Evolutionary conservation across 2,113 vertebrate genomes (phyloP), one percentile per base, ranked within the genome.

Genomic region (Hyla sarda): DNA sequence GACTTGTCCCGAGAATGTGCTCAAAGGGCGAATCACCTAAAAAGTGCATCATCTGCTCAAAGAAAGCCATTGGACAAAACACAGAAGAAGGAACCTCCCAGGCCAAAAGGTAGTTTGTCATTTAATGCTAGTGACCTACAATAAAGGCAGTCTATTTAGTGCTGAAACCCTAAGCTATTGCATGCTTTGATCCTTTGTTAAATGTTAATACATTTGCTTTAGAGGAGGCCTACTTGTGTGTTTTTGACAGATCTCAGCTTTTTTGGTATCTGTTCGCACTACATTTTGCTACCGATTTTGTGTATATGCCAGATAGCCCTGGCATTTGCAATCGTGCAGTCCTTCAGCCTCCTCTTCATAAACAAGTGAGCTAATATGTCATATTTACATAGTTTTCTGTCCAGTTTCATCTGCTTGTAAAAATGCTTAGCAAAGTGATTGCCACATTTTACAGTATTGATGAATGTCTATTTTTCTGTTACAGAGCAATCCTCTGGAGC

Each of bases 1-100:
- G 97, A 98, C 5, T 89, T 98, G 87, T 97, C 96, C 84, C 94
- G 93, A 89, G 98, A 98, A 88, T 96, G 94, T 79, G 96, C 96
- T 82, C 95, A 97, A 85, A 96, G 91, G 91, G 96, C 94, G 32
- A 91, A 90, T 72, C 96, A 96, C 78, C 89, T 94, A 89, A 96
- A 92, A 89, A 93, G 82, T 88, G 90, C 94, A 73, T 87, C 91
- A 41, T 91, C 92, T 8, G 90, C 92, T 28, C 87, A 94, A 72
- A 94, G 95, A 79, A 96, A 92, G 89, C 96, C 97, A 75, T 85
- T 78, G 0, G 96, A 97, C 30, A 93, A 92, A 89, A 92, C 90
- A 52, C 94, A 92, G 19, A 93, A 89, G 65, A 96, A 89, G 88
- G 97, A 97, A n/a, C 41, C 89, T 54, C 90, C 92, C 32, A 95